A percentile compares a stretch with the other conserved stretches of the same genome.
phyloP scores from a whole-genome alignment of 2,113 vertebrate species.

The Sisor rabdophorus region DNA sequence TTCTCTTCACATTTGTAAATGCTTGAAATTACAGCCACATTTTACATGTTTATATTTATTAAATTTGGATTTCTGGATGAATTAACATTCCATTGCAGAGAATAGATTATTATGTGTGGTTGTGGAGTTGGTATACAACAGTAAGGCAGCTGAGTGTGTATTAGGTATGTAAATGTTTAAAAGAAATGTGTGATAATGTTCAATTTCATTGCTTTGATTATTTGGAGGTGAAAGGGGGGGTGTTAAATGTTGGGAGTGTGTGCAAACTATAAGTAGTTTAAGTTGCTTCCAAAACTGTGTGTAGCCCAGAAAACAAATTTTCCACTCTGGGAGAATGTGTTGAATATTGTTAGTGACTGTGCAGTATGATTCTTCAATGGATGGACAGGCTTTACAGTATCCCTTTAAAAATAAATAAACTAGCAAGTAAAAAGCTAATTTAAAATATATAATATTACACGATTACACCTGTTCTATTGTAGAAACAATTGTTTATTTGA shows the following conservation, averaged over 20 bases:
- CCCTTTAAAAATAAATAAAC: slow-evolving; percentile 29
- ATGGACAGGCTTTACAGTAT: slow-evolving; percentile 24
- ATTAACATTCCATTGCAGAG: slow-evolving; percentile 28
- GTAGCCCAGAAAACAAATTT: slow-evolving; percentile 32
- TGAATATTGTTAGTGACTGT: slow-evolving; percentile 17
- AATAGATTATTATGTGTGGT: neutral
- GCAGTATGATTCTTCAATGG: slow-evolving; percentile 20
- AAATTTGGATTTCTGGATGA: neutral
- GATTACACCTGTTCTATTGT: slow-evolving; percentile 24
- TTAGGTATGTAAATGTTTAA: slow-evolving; percentile 5
- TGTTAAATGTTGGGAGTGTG: no score
- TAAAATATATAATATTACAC: slow-evolving; percentile 26
- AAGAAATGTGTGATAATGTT: neutral
- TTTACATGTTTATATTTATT: slow-evolving; percentile 14
- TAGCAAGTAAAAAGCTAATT: slow-evolving; percentile 14
- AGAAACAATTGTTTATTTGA: slow-evolving; percentile 18
- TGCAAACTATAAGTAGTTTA: neutral
- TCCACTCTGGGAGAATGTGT: slow-evolving; percentile 25
- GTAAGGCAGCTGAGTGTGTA: slow-evolving; percentile 14
- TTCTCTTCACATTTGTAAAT: slow-evolving; percentile 21
- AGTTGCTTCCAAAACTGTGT: slow-evolving; percentile 18
- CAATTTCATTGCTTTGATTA: slow-evolving; percentile 8
- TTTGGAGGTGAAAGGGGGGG: neutral
- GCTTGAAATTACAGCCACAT: slow-evolving; percentile 1
- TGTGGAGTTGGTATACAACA: slow-evolving; percentile 6